phyloP scores from a whole-genome alignment of 2,797 vertebrate species.

The Enteromius paludinosus region DNA sequence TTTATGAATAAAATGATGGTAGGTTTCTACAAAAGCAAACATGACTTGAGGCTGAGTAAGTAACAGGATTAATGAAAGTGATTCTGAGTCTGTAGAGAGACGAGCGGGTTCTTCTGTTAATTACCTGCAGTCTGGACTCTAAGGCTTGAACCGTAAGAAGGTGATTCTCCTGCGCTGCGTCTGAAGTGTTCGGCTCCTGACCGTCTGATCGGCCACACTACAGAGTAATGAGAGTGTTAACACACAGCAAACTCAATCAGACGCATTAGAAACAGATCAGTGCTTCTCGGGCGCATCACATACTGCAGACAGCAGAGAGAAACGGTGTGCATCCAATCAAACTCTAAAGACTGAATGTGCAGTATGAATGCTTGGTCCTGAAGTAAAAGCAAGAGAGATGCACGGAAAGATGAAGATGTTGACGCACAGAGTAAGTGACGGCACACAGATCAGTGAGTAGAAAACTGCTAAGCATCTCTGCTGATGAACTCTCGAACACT shows the following conservation, averaged over 20 bases:
- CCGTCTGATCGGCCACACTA: conserved; percentile 70
- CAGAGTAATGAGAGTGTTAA: background rate
- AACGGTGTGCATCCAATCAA: background rate
- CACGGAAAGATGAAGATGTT: background rate
- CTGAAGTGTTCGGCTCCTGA: conserved; percentile 56
- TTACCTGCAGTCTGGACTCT: conserved; percentile 88
- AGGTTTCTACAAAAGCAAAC: too few relatives aligned
- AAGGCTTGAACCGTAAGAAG: conserved; percentile 84
- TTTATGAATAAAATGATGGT: too few relatives aligned
- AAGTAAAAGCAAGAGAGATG: background rate
- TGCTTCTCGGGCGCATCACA: background rate
- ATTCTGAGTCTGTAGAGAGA: background rate
- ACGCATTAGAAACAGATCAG: background rate
- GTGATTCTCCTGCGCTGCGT: conserved; percentile 76
- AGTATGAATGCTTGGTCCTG: background rate
- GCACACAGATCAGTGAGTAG: conserved; percentile 86
- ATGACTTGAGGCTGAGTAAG: too few relatives aligned
- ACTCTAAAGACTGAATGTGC: background rate
- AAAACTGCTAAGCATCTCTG: conserved; percentile 74
- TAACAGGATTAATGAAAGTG: background rate
- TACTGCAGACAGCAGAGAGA: background rate
- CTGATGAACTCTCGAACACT: conserved; percentile 73
- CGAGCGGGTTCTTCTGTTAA: background rate
- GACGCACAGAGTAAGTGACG: conserved; percentile 83
- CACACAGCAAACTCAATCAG: background rate